Base-by-base conservation (phyloP, 2,113 vertebrate genomes). In the Engystomops pustulosus region DNA sequence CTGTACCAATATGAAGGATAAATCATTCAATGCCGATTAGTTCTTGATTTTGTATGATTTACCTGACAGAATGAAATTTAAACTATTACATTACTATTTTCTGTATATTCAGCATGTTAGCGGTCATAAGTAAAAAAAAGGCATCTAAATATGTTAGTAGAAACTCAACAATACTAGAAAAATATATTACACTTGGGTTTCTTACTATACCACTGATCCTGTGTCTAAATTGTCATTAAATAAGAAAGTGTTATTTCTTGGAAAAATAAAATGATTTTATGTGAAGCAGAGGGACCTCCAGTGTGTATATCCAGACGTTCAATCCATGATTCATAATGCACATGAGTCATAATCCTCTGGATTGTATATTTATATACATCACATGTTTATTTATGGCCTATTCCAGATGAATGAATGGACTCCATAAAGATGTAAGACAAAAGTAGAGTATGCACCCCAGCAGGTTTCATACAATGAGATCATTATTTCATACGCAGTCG, bases 261-360 rank as follows among this genome's bases (percentile, higher is more conserved):
- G 30, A 34, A 65, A 65, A 65, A 18, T 32, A 14, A 18, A 2
- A 27, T 34, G 15, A 34, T 10, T 8, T 32, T 2, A 32, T 27
- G 41, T 47, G 6, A 47, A 72, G 23, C 6, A 45, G 38, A 72
- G 34, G 27, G 23, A 72, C 70, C 70, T 47, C 12, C 15, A 10
- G 11, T 6, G 8, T 45, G 27, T 45, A 11, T 25, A 20, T 71
- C 1, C 20, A 71, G 36, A 71, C 18, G n/a, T 23, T 27, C 15
- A 27, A 12, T 25, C 23, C 5, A 18, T 72, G 70, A 72, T 27
- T 72, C 23, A 72, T 30, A 72, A 12, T 27, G 70, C 70, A 47
- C 69, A 71, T 45, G 38, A 47, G 15, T 72, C 70, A 47, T 72
- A 69, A 69, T 58, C 53, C 68, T 27, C 23, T 10, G 14, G 55